Base-by-base conservation (phyloP, 1,140 invertebrate species). In the Caerostris darwini region DNA sequence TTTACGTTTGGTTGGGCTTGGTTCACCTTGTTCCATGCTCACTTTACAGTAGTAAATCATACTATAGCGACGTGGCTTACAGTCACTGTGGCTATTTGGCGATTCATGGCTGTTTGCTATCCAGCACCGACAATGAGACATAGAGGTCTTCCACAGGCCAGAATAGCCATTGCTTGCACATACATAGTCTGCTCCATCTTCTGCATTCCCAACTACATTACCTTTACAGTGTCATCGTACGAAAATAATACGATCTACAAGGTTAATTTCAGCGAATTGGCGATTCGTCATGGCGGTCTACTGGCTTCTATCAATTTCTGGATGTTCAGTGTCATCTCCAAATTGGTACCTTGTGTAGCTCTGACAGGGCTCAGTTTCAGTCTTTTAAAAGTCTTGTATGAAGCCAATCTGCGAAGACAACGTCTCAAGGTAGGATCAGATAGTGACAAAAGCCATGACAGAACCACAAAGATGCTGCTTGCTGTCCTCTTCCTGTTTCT, bases 51-150 rank as follows among this genome's bases (percentile, higher is more conserved):
- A 97, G 98, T 98, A 2, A 97, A 98, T 95, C 99, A 99, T 96
- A 99, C 98, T 0, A 98, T 99, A 71, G 98, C 98, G 0, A 99
- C 99, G 90, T 99, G 98, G 97, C 96, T 99, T 92, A 99, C 98
- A 0, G 97, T 99, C 0, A 98, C 98, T 2, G 96, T 99, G 64
- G 99, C 99, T 0, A 97, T 99, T 6, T 99, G 99, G 98, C 96
- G 99, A 6, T 99, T 98, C 95, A 97, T 99, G 19, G 98, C 98
- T 2, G 98, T 99, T 1, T 94, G 95, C 17, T 95, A 90, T 89
- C 95, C 95, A 5, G 94, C 94, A 12, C 69, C 87, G 17, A 95
- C 89, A 71, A 93, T 90, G 83, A 87, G 69, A 5, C 94, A 89
- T 64, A 94, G 94, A 53, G 85, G 94, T 61, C 90, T 95, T 77